phyloP scores from a whole-genome alignment of 35 echinoderm and acorn worm genomes.

The Heliocidaris erythrogramma region DNA sequence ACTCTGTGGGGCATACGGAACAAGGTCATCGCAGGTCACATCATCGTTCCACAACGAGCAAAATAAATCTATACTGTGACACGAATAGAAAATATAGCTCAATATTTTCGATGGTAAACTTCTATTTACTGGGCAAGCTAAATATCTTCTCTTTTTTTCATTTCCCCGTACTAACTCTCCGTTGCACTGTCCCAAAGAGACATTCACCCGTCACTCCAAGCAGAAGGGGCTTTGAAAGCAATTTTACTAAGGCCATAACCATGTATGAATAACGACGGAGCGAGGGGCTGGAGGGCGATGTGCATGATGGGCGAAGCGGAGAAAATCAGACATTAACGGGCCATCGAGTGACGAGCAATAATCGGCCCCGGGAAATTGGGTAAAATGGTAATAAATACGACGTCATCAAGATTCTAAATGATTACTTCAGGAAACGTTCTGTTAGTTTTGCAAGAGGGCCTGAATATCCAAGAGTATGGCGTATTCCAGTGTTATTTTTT shows the following conservation, averaged over 20 bases:
- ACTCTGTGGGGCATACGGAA: not conserved
- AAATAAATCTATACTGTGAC: not conserved
- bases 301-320: not conserved
- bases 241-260: not conserved
- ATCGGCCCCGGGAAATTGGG: not conserved
- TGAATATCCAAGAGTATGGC: not conserved
- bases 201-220: not conserved
- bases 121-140: not conserved
- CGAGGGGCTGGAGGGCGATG: not conserved
- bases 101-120: not conserved
- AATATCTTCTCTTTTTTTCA: not conserved
- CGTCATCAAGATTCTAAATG: not conserved
- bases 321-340: not conserved
- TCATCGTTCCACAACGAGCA: not conserved
- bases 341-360: not conserved
- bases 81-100: not conserved
- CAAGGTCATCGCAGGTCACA: not conserved
- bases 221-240: not conserved
- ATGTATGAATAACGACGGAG: not conserved
- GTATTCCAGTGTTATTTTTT: not conserved
- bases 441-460: not conserved
- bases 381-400: slow-evolving; percentile 1
- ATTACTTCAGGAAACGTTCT: not conserved
- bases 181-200: not conserved
- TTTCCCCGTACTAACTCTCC: not conserved